Percentiles rank a stretch among this genome's conserved stretches.
Conservation (phyloP, 2,888 invertebrate genomes). For the Myopa tessellatipennis region DNA sequence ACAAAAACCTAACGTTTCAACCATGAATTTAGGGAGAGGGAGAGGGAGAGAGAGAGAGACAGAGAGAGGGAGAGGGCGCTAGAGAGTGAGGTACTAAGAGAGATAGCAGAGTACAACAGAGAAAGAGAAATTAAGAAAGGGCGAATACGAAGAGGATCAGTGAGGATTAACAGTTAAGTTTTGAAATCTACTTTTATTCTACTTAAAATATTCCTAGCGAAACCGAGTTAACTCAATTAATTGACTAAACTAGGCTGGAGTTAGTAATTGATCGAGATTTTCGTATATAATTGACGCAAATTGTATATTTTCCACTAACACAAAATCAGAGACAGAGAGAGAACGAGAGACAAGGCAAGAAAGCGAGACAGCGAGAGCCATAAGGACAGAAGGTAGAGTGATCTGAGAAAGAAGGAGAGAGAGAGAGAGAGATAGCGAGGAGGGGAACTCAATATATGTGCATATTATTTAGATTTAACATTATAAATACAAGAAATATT, state of each 20-base stretch:
- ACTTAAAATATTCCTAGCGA: slow-evolving; percentile 1
- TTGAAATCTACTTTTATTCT: not conserved
- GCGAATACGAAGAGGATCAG: no score
- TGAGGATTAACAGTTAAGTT: not conserved
- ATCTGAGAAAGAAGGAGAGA: no score
- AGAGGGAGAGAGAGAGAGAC: not conserved
- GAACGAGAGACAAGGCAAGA: slow-evolving; percentile 40
- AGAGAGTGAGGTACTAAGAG: not conserved
- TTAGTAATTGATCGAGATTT: slow-evolving; percentile 32
- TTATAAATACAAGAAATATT: no score
- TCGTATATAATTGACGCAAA: slow-evolving; percentile 52
- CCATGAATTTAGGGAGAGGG: not conserved
- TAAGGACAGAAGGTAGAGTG: not conserved
- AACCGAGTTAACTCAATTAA: slow-evolving; percentile 13
- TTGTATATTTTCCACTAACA: slow-evolving; percentile 24
- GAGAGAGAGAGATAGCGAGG: no score
- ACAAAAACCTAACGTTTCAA: slow-evolving; percentile 19
- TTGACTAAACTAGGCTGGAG: slow-evolving; percentile 25
- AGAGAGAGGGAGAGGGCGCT: not conserved
- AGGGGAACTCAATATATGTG: no score
- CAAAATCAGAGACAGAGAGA: not conserved
- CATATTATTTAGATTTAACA: no score
- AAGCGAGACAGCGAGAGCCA: slow-evolving; percentile 37
- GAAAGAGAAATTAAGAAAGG: not conserved
- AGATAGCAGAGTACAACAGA: not conserved